phyloP scores from a whole-genome alignment of 2,797 vertebrate genomes.

The Fistularia commersonii region DNA sequence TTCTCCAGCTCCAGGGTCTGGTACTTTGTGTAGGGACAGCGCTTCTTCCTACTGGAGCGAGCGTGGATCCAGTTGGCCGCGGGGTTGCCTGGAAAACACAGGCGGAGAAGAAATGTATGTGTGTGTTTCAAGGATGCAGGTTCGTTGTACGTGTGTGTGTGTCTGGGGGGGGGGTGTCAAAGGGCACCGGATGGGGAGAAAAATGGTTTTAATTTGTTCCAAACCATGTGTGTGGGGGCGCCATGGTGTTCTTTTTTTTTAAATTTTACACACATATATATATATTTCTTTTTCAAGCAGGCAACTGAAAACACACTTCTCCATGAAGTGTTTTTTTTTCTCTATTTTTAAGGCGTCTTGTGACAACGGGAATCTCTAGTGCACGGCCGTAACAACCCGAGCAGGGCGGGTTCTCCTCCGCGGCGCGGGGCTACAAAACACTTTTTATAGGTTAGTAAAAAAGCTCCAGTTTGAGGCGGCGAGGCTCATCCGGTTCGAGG shows the following conservation, averaged over 20 bases:
- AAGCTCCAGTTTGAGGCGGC: constrained; percentile 96
- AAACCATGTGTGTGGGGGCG: too few species aligned
- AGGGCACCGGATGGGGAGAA: too few species aligned
- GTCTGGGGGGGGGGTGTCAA: too few species aligned
- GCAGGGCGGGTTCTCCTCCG: constrained; percentile 83
- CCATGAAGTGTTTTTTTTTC: neutral
- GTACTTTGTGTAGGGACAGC: constrained; percentile 97
- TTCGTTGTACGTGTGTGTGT: neutral
- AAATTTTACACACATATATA: too few species aligned
- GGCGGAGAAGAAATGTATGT: neutral
- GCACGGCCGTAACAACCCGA: constrained; percentile 45
- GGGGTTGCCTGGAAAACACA: constrained; percentile 83
- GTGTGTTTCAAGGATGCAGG: neutral
- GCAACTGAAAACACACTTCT: too few species aligned
- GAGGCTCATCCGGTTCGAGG: constrained; percentile 87
- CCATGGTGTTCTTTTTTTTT: too few species aligned
- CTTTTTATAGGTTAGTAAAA: constrained; percentile 99
- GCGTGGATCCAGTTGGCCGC: constrained; percentile 99
- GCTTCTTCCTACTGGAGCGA: constrained; percentile 96
- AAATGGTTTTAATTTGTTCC: too few species aligned
- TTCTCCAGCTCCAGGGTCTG: constrained; percentile 98
- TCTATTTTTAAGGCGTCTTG: constrained; percentile 17
- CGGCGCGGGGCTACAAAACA: constrained; percentile 81
- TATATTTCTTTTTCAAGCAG: too few species aligned
- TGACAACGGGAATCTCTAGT: constrained; percentile 28